Evolutionary conservation across 2,797 vertebrate genomes (phyloP).

Genomic region (Propithecus perrieri): DNA sequence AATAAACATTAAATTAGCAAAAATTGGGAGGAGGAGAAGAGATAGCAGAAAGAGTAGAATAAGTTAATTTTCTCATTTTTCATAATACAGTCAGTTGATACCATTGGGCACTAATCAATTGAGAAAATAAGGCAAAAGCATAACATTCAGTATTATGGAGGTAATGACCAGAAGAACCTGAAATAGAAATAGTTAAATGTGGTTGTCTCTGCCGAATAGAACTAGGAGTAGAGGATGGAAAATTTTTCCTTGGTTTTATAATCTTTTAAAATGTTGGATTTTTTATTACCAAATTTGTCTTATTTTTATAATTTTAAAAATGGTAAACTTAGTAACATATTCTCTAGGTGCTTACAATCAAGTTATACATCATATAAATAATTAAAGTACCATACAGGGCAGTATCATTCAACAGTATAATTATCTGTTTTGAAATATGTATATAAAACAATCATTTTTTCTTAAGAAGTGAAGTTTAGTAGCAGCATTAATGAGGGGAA

Average conservation of each 20-base stretch:
- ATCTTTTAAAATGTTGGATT: constrained; percentile 39
- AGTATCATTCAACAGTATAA: constrained; percentile 37
- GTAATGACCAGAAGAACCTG: constrained; percentile 37
- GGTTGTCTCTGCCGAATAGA: constrained; percentile 10
- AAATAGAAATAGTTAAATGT: constrained; percentile 45
- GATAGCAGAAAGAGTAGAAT: background rate
- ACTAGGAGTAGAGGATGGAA: background rate
- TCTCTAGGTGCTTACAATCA: constrained; percentile 25
- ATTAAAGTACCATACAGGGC: background rate
- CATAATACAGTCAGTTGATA: background rate
- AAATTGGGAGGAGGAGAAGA: background rate
- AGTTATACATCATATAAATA: constrained; percentile 13
- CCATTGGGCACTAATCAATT: background rate
- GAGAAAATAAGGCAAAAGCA: background rate
- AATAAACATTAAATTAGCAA: constrained; percentile 46
- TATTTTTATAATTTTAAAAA: constrained; percentile 56
- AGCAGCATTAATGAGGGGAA: constrained; percentile 59
- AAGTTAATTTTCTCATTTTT: constrained; percentile 38
- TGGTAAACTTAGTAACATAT: constrained; percentile 12
- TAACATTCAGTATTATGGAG: constrained; percentile 27
- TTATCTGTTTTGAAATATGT: constrained; percentile 53
- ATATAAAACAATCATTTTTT: constrained; percentile 55
- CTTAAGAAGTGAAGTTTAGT: constrained; percentile 54
- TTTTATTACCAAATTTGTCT: constrained; percentile 59
- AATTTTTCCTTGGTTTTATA: constrained; percentile 52